A percentile compares a stretch with the other conserved stretches of the same genome.
Evolutionary conservation across 2,113 vertebrate species (phyloP).

Genomic region (Tragelaphus buxtoni): DNA sequence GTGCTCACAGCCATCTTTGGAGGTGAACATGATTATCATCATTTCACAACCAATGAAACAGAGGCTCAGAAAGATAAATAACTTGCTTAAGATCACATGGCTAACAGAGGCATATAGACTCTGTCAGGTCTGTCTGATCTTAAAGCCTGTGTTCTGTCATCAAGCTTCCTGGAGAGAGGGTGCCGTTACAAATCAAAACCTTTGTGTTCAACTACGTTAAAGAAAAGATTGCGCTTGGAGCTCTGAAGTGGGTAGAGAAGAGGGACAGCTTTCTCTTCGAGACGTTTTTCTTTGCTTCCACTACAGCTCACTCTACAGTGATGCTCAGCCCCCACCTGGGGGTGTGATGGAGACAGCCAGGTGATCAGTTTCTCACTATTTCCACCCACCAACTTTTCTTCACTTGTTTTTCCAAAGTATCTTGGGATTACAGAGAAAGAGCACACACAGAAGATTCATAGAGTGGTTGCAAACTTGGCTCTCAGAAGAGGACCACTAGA

Average conservation of each 20-base stretch:
- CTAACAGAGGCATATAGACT: neutral
- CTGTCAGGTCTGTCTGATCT: neutral
- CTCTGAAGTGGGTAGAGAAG: neutral
- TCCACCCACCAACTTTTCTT: neutral
- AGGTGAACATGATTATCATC: neutral
- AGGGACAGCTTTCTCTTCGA: neutral
- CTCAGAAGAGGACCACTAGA: slow-evolving; percentile 26
- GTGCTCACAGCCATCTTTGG: neutral
- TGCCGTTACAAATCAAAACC: neutral
- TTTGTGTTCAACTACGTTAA: neutral
- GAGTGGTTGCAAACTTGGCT: slow-evolving; percentile 9
- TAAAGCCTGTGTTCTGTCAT: neutral
- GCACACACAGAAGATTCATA: slow-evolving; percentile 60
- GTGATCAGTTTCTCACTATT: slow-evolving; percentile 6
- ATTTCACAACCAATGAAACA: neutral
- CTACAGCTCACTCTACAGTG: neutral
- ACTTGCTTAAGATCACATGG: neutral
- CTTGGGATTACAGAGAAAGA: slow-evolving; percentile 28
- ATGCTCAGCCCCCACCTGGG: too few species aligned
- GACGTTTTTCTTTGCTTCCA: neutral
- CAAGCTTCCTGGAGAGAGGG: neutral
- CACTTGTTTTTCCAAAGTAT: slow-evolving; percentile 21
- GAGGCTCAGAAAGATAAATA: neutral
- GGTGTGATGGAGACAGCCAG: neutral
- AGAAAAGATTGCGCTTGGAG: neutral